Conservation (phyloP, 2,113 vertebrate genomes). For the Tragelaphus buxtoni region DNA sequence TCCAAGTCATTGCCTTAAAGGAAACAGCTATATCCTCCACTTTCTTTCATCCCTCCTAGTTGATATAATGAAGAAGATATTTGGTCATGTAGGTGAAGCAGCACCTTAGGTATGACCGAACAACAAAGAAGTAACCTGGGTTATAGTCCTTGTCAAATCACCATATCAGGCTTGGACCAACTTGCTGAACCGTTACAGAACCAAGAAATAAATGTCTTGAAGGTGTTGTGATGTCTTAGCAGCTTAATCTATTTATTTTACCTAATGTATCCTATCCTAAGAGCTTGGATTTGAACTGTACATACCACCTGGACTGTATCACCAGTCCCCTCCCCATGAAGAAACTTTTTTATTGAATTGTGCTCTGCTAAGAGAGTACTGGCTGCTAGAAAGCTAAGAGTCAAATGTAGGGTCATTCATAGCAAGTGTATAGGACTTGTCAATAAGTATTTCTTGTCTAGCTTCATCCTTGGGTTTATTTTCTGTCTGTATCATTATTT, state of each 20-base stretch:
- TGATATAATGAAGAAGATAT: background rate
- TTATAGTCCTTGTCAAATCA: background rate
- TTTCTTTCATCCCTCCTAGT: background rate
- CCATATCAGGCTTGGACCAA: background rate
- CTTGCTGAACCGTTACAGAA: background rate
- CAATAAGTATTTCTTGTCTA: background rate
- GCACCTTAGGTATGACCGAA: background rate
- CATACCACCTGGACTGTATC: background rate
- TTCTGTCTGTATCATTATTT: background rate
- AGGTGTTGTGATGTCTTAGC: background rate
- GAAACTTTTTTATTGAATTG: background rate
- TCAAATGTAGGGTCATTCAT: background rate
- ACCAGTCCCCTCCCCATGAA: background rate
- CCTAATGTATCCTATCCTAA: background rate
- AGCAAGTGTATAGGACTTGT: background rate
- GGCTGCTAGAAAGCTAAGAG: background rate
- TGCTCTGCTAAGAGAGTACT: background rate
- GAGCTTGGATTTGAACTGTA: background rate
- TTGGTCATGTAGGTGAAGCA: background rate
- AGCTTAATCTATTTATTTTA: background rate
- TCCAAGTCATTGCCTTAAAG: background rate
- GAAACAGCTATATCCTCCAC: background rate
- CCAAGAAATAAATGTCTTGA: background rate
- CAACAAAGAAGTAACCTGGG: background rate
- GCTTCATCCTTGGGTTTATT: background rate